These are phyloP conservation scores for Tragelaphus buxtoni DNA, from an alignment of 2,113 vertebrate species.

Conservation along the genomic window DNA sequence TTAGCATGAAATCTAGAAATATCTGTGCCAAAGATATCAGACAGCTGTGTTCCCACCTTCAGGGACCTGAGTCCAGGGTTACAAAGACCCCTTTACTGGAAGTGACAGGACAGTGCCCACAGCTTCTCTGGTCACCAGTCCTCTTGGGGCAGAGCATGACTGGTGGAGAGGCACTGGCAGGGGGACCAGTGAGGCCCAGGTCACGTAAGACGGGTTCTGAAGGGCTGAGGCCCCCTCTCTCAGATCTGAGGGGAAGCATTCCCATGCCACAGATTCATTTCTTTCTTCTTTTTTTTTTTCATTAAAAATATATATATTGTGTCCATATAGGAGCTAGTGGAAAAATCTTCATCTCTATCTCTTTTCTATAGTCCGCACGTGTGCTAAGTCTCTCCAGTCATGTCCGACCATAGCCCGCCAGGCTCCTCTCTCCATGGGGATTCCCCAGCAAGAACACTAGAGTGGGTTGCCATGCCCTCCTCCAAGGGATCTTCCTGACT, in stretches of 20 bases:
- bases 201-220: not conserved
- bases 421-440: not conserved
- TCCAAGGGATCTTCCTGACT: not conserved
- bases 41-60: not conserved
- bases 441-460: not conserved
- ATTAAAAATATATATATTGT: not conserved
- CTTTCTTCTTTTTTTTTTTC: not conserved
- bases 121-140: not conserved
- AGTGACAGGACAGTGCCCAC: not conserved
- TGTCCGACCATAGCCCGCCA: not conserved
- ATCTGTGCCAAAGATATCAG: not conserved
- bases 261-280: not conserved
- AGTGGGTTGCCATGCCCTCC: not conserved
- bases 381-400: not conserved
- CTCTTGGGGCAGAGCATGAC: not conserved
- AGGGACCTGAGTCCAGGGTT: not conserved
- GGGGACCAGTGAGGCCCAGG: not conserved
- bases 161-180: not conserved
- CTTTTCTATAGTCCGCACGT: not conserved
- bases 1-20: slow-evolving; percentile 9
- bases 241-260: not conserved
- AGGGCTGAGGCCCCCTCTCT: not conserved
- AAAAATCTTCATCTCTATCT: not conserved
- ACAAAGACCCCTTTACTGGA: not conserved
- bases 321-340: not conserved